Evolutionary conservation across 2,888 invertebrate genomes (phyloP).

Genomic region (Drosophila silvestris): DNA sequence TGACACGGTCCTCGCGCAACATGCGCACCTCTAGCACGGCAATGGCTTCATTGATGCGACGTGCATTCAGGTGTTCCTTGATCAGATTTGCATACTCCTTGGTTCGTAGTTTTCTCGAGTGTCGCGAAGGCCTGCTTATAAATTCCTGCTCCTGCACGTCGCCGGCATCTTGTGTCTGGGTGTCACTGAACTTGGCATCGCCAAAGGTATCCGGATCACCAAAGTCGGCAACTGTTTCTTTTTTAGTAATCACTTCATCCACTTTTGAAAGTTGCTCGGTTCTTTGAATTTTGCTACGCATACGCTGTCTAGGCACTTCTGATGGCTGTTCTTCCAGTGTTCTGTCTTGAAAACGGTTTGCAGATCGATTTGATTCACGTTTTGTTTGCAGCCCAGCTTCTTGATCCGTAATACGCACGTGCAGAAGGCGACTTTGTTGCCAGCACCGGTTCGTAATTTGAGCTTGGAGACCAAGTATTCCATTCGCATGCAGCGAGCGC

Average conservation of each 20-base stretch:
- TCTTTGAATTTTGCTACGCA: constrained; percentile 6
- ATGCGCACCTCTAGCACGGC: constrained; percentile 91
- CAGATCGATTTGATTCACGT: constrained; percentile 57
- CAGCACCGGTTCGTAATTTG: neutral
- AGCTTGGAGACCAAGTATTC: constrained; percentile 1
- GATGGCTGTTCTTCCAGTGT: neutral
- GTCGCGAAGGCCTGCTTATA: constrained; percentile 86
- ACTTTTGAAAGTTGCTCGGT: neutral
- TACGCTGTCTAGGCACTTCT: neutral
- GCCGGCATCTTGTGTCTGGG: constrained; percentile 84
- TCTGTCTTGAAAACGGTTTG: constrained; percentile 32
- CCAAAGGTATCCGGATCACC: constrained; percentile 80
- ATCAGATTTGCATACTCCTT: constrained; percentile 90
- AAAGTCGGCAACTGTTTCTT: constrained; percentile 20
- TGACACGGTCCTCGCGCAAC: constrained; percentile 91
- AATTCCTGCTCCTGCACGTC: constrained; percentile 88
- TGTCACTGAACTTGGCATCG: constrained; percentile 35
- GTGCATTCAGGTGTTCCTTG: constrained; percentile 88
- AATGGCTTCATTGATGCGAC: constrained; percentile 91
- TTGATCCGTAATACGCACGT: constrained; percentile 76
- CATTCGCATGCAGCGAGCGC: constrained; percentile 3
- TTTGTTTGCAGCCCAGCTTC: constrained; percentile 69
- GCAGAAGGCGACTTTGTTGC: constrained; percentile 48
- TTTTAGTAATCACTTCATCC: constrained; percentile 1
- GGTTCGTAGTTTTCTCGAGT: constrained; percentile 86